These are phyloP conservation scores for Pyrrhia umbra DNA, from an alignment of 2,888 invertebrate species.

Conservation along the genomic window DNA sequence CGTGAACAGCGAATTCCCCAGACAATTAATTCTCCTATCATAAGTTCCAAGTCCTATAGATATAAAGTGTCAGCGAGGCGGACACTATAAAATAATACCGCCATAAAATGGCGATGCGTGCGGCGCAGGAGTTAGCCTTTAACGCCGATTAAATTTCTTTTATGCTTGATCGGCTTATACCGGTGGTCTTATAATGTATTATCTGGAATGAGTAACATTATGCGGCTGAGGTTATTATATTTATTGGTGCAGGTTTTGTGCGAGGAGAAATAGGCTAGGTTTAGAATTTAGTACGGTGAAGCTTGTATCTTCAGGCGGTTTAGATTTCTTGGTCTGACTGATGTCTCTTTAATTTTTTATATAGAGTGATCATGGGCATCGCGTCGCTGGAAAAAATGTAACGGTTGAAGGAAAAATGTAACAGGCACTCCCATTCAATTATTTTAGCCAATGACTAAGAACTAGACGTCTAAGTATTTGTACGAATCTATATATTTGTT, in stretches of 20 bases:
- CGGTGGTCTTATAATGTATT: conserved; percentile 60
- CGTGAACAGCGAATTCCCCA: conserved; percentile 12
- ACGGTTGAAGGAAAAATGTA: too few relatives aligned
- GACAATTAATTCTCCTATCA: conserved; percentile 42
- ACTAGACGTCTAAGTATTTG: too few relatives aligned
- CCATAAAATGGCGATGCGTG: conserved; percentile 56
- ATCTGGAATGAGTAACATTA: conserved; percentile 50
- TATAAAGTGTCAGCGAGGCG: conserved; percentile 50
- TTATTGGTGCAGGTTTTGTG: conserved; percentile 38
- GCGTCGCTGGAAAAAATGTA: too few relatives aligned
- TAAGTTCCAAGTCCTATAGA: conserved; percentile 37
- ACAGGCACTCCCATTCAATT: too few relatives aligned
- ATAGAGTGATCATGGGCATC: too few relatives aligned
- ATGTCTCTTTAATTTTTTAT: too few relatives aligned
- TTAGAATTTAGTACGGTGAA: not conserved
- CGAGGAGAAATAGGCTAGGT: not conserved
- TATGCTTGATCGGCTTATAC: conserved; percentile 53
- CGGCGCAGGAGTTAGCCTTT: conserved; percentile 31
- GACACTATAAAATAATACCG: conserved; percentile 55
- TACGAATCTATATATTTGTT: too few relatives aligned
- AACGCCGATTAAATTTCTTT: conserved; percentile 63
- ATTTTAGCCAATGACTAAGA: too few relatives aligned
- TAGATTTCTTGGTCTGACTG: not conserved
- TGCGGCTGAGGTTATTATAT: conserved; percentile 30
- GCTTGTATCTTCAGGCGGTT: not conserved